Evolutionary conservation across 2,113 vertebrate species (phyloP).

Genomic region (Oryzias celebensis): DNA sequence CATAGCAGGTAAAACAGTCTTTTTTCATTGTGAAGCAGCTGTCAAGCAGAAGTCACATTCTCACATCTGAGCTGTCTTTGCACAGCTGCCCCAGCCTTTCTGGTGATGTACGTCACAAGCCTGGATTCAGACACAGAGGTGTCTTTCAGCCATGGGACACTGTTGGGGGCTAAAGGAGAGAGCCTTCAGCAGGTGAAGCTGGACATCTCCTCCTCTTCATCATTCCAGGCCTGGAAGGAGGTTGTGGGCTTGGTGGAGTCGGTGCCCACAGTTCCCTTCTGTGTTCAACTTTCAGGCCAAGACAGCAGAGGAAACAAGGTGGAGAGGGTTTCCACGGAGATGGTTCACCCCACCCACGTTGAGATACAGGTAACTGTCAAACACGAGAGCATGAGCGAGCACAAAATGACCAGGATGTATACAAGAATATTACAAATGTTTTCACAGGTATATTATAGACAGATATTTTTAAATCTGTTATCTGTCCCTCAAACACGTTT

Average conservation of each 20-base stretch:
- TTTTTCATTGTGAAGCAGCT: not conserved
- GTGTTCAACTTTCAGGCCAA: conserved; percentile 64
- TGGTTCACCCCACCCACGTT: conserved; percentile 73
- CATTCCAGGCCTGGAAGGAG: conserved; percentile 50
- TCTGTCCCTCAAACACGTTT: no score
- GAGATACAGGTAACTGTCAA: conserved; percentile 69
- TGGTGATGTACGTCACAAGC: conserved; percentile 75
- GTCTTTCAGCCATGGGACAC: conserved; percentile 71
- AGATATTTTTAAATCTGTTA: no score
- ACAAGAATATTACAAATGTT: no score
- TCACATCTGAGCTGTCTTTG: not conserved
- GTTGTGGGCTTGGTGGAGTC: conserved; percentile 70
- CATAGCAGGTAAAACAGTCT: conserved; percentile 73
- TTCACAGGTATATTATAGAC: no score
- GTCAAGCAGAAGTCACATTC: not conserved
- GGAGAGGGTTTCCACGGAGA: conserved; percentile 75
- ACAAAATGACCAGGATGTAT: no score
- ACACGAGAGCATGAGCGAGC: no score
- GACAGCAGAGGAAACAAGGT: conserved; percentile 68
- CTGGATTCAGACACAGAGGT: conserved; percentile 42
- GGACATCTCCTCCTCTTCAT: conserved; percentile 58
- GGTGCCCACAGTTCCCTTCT: conserved; percentile 72
- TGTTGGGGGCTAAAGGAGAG: conserved; percentile 69
- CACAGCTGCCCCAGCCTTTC: conserved; percentile 66
- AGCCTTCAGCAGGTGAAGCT: conserved; percentile 64